Percentiles rank a stretch among this genome's conserved stretches.
Conservation (phyloP, 2,888 invertebrate genomes). For the Standfussiana lucernea region DNA sequence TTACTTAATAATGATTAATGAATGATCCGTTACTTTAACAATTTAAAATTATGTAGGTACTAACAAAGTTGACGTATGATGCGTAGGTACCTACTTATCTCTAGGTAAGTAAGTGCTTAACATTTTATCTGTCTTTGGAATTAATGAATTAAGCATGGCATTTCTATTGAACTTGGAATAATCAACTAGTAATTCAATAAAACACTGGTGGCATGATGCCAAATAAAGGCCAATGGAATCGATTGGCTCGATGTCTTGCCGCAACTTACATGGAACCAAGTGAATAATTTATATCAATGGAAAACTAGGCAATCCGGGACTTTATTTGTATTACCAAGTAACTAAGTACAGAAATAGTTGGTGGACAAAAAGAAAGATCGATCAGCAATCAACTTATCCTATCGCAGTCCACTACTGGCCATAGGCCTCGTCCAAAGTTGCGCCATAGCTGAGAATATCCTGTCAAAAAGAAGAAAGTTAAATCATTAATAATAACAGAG, state of each 20-base stretch:
- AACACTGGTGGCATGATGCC: constrained; percentile 31
- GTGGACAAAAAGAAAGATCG: too few species aligned
- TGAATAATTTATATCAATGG: constrained; percentile 25
- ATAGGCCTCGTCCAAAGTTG: too few species aligned
- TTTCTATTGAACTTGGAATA: constrained; percentile 30
- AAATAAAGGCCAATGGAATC: constrained; percentile 23
- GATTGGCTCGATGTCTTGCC: constrained; percentile 17
- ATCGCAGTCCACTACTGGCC: too few species aligned
- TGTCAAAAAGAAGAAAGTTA: too few species aligned
- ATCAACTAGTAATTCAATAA: too few species aligned
- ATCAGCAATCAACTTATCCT: too few species aligned
- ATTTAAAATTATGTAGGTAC: not conserved
- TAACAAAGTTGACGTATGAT: not conserved
- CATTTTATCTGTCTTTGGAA: not conserved
- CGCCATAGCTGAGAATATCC: too few species aligned
- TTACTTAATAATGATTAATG: not conserved
- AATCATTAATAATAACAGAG: too few species aligned
- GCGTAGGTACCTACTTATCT: not conserved
- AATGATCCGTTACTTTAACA: not conserved
- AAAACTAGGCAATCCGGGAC: not conserved
- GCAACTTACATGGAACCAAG: constrained; percentile 16
- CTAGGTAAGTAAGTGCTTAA: not conserved
- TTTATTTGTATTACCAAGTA: too few species aligned
- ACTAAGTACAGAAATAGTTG: too few species aligned
- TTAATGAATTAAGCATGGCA: constrained; percentile 13